Base-by-base conservation (phyloP, 1,140 invertebrate genomes). In the Anoplophora glabripennis region DNA sequence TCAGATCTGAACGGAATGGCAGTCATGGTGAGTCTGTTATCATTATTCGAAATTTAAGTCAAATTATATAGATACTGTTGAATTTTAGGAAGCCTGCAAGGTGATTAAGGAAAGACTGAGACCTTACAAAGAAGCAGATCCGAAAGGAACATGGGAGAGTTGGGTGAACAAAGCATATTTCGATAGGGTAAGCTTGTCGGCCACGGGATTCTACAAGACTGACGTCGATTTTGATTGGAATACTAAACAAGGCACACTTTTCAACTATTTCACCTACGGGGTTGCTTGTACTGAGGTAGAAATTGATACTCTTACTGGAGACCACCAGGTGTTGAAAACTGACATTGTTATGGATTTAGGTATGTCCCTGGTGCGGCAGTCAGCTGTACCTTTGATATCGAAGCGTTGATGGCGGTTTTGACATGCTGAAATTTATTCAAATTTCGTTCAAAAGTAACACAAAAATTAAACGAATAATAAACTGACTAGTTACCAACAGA, bases 1-100 rank as follows among this genome's bases (percentile, higher is more conserved):
- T 96, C 94, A 1, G 95, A 98, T 82, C 73, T 98, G 0, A 96
- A 98, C 77, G 95, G 95, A 63, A 94, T 96, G 89, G 96, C 96
- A 14, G 84, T 98, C 42, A 71, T 94, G 68, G 87, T 89, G 76
- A 79, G 78, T 75, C 33, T 45, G 8, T 40, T n/a, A 40, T 40
- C 37, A 40, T 40, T 40, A 14, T 3, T 37, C n/a, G 36, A n/a
- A 8, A 37, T 7, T 8, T 11, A 40, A 40, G 37, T 11, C 37
- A 7, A 37, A 37, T 4, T 40, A 40, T 40, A 2, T 40, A 40
- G 37, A 3, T 3, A 14, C 37, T 40, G 8, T 40, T 4, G 14
- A 34, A 61, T 71, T 74, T 18, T 61, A 89, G 87, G 80, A 92
- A 74, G 94, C 94, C 3, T 98, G 94, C 68, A 75, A 89, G 52